Percentiles rank a stretch among this genome's conserved stretches.
Conservation (phyloP, 2,797 vertebrate species). For the Iguana delicatissima region DNA sequence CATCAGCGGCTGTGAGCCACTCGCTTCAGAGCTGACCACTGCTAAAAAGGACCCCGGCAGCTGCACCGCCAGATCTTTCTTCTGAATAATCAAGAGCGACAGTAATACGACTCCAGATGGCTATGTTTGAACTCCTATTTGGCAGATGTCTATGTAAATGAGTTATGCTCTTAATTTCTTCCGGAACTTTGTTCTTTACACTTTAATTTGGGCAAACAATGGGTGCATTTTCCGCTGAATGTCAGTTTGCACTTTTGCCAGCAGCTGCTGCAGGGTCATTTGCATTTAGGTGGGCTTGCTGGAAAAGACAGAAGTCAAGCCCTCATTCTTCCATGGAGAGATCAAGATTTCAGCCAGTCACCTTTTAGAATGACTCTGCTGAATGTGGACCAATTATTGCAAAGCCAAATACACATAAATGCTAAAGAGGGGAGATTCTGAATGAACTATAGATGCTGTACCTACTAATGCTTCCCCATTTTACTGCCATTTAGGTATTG, state of each 20-base stretch:
- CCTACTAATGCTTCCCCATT: not conserved
- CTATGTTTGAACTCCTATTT: slow-evolving; percentile 72
- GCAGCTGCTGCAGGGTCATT: not conserved
- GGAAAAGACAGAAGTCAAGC: slow-evolving; percentile 15
- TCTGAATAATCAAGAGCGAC: slow-evolving; percentile 71
- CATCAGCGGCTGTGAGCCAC: slow-evolving; percentile 28
- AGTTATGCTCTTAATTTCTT: slow-evolving; percentile 78
- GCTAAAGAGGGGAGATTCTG: not conserved
- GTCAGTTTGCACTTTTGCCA: not conserved
- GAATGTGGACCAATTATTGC: slow-evolving; percentile 22
- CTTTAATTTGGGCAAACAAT: slow-evolving; percentile 67
- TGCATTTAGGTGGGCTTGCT: slow-evolving; percentile 31
- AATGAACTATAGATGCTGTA: not conserved
- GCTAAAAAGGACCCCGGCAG: slow-evolving; percentile 64
- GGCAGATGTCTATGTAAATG: slow-evolving; percentile 77
- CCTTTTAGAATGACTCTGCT: not conserved
- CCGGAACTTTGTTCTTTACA: slow-evolving; percentile 77
- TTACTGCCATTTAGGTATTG: not conserved
- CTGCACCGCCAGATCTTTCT: slow-evolving; percentile 66
- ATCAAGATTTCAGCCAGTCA: slow-evolving; percentile 26
- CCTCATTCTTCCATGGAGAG: slow-evolving; percentile 27
- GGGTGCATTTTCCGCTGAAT: not conserved
- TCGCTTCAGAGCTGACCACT: slow-evolving; percentile 55
- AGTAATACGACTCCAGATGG: slow-evolving; percentile 73
- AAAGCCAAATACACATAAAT: slow-evolving; percentile 5